Evolutionary conservation across 2,888 invertebrate genomes (phyloP).

Genomic region (Xanthorhoe spadicearia): DNA sequence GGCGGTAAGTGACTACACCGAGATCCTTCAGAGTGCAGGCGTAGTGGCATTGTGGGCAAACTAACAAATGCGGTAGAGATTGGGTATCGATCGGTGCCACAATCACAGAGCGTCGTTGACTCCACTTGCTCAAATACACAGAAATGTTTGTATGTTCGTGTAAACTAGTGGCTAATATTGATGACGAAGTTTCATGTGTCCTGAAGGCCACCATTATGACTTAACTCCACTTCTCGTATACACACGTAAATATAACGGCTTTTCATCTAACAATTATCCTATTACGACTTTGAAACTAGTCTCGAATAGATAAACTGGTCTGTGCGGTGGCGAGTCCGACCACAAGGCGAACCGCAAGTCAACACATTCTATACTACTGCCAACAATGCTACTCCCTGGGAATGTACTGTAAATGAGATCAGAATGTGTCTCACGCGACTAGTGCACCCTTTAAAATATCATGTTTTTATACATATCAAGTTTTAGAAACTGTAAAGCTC

Average conservation of each 20-base stretch:
- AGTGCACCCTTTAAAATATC: slow-evolving; percentile 2
- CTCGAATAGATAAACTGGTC: slow-evolving; percentile 41
- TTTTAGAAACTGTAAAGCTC: not conserved
- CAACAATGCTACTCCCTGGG: slow-evolving; percentile 47
- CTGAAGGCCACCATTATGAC: too few relatives aligned
- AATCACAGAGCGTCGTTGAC: too few relatives aligned
- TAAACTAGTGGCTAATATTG: too few relatives aligned
- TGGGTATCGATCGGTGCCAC: too few relatives aligned
- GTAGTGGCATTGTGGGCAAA: too few relatives aligned
- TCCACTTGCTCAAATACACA: too few relatives aligned
- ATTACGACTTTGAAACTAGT: slow-evolving; percentile 29
- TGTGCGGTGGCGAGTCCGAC: slow-evolving; percentile 41
- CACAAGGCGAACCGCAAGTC: slow-evolving; percentile 66
- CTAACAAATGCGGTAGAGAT: too few relatives aligned
- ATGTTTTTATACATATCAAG: slow-evolving; percentile 12
- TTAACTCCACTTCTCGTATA: not conserved
- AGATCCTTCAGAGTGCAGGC: too few relatives aligned
- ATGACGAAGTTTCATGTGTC: too few relatives aligned
- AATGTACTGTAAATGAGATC: slow-evolving; percentile 37
- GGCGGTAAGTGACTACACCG: too few relatives aligned
- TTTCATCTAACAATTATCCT: slow-evolving; percentile 24
- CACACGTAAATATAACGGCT: slow-evolving; percentile 23
- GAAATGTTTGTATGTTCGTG: too few relatives aligned
- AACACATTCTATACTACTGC: slow-evolving; percentile 48
- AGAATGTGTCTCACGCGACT: slow-evolving; percentile 28